These are phyloP conservation scores for Torymus tubicola DNA, from an alignment of 2,888 invertebrate genomes.

Conservation along the genomic window DNA sequence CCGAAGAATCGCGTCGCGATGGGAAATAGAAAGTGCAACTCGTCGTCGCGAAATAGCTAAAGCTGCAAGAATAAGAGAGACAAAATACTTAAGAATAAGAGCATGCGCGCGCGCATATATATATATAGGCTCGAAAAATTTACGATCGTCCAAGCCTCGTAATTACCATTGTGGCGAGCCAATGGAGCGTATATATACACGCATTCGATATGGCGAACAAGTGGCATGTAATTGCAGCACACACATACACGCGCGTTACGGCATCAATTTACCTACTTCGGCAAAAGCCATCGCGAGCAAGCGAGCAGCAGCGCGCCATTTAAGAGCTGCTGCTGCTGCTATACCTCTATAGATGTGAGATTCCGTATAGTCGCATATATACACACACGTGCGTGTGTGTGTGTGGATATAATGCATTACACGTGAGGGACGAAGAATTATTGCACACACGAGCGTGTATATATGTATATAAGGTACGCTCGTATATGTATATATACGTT, in stretches of 20 bases:
- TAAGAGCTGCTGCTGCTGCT: constrained; percentile 18
- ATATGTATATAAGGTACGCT: background rate
- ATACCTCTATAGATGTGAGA: constrained; percentile 40
- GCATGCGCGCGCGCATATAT: too few species aligned
- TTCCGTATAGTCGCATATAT: background rate
- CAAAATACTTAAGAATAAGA: constrained; percentile 1
- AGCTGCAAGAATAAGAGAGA: constrained; percentile 55
- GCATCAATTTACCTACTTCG: constrained; percentile 69
- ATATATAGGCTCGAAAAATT: constrained; percentile 60
- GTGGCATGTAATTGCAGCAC: constrained; percentile 68
- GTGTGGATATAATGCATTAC: too few species aligned
- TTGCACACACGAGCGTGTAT: background rate
- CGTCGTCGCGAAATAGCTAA: background rate
- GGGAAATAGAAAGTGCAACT: constrained; percentile 60
- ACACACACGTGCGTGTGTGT: too few species aligned
- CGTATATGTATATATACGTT: too few species aligned
- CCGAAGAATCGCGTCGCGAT: background rate
- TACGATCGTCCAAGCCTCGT: constrained; percentile 67
- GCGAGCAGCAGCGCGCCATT: too few species aligned
- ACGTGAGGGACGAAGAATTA: too few species aligned
- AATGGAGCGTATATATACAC: constrained; percentile 69
- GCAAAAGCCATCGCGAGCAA: background rate
- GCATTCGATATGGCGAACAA: constrained; percentile 64
- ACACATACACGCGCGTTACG: constrained; percentile 57
- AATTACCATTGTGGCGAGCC: constrained; percentile 71